Base-by-base conservation (phyloP, 2,888 invertebrate species). In the Drosophila eohydei region DNA sequence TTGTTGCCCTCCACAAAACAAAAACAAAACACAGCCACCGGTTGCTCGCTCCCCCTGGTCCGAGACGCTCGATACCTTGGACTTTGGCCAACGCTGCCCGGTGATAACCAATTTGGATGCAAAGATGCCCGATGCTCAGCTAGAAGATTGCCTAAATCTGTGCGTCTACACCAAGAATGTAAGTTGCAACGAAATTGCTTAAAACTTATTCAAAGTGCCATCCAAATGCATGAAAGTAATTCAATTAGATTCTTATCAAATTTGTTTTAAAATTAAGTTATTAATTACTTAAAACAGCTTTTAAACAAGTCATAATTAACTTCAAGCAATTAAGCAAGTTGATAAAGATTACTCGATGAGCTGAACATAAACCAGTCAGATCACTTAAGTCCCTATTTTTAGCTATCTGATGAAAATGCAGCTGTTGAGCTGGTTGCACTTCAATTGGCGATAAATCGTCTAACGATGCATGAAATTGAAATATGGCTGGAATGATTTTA, bases 131-230 rank as follows among this genome's bases (percentile, higher is more conserved):
- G 76, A 81, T 30, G 68, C 80, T 41, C 91, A 92, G 70, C 74
- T 92, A 11, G 93, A 93, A 72, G 93, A 93, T 73, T 93, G 93
- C 63, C 83, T 93, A 11, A 92, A 91, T 74, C 69, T 93, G 12
- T 90, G 90, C 65, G 88, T 93, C 38, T 93, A 92, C 67, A 92
- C 93, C 0, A 92, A 92, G 78, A 90, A 89, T 78, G 93, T 92
- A 78, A 90, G 83, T 85, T 8, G 2, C 3, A 11, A 52, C 7
- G 4, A 38, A 8, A 43, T 48, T 1, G 7, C 7, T 14, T 3
- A 12, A 46, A 8, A 6, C 26, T 7, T 26, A 6, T 14, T 4
- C 3, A 5, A 14, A n/a, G 7, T 6, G 1, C 28, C 14, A 28
- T 4, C 12, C 14, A 4, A 51, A 7, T 2, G n/a, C 34, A n/a